Evolutionary conservation across 2,113 vertebrate species (phyloP), one percentile per base, ranked within the genome.

Genomic region (Pollimyrus isidori): DNA sequence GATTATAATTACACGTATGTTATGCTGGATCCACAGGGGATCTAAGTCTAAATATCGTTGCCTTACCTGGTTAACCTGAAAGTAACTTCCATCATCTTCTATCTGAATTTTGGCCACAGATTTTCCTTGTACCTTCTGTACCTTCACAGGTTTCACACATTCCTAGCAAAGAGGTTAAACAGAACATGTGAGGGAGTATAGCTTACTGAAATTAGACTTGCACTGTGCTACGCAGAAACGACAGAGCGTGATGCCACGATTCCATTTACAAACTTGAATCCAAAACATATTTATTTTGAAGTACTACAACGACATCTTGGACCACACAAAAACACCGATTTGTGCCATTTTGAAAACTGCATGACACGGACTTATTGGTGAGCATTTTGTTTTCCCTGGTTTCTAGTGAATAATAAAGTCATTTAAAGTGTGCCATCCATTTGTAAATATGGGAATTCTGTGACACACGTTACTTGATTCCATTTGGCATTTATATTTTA

Each of bases 31-130:
- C 5, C 73, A 80, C 11, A 39, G 30, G 13, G 10, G 19, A 45
- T 26, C 19, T 42, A 82, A 19, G 42, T 50, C 7, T 35, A 39
- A 52, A 19, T 19, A 88, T 15, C 17, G 26, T 80, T 15, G 13
- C 58, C 49, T 86, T 90, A 99, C 98, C 95, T 96, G 95, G 82
- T 93, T 93, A 86, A 99, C 93, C 91, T 99, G 97, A 90, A 98
- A 94, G 69, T 98, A 99, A 91, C 94, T 98, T 9, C 98, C 98
- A 50, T 99, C 98, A 6, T 98, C 96, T 91, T 98, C 97, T 11
- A 99, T 97, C 56, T 94, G 96, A 92, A 99, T 98, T 96, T 95
- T 98, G 73, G 98, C 97, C 87, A 96, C 92, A 35, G 96, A 96
- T 90, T 95, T 95, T 0, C 97, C 98, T 0, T 92, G 56, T 89